A percentile compares a stretch with the other conserved stretches of the same genome.
phyloP scores from a whole-genome alignment of 2,113 vertebrate genomes.

The Chunga burmeisteri region DNA sequence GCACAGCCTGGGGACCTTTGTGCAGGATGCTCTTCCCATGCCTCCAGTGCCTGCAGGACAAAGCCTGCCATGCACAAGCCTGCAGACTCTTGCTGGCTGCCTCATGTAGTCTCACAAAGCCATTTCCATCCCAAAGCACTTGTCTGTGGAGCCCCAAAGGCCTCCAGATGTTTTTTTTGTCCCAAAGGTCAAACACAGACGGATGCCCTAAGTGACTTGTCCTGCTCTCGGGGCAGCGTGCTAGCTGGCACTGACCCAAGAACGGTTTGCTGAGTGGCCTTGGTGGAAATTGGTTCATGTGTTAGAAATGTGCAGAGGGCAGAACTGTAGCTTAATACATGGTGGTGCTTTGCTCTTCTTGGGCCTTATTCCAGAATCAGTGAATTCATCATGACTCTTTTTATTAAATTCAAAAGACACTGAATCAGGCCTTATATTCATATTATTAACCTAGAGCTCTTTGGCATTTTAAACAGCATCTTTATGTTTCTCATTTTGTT shows the following conservation, averaged over 20 bases:
- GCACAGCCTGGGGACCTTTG: not conserved
- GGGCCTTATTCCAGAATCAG: not conserved
- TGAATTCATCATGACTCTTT: not conserved
- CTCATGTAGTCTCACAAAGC: not conserved
- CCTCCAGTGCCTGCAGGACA: not conserved
- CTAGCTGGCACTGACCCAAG: not conserved
- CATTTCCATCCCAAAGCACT: not conserved
- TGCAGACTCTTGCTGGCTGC: not conserved
- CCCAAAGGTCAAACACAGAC: not conserved
- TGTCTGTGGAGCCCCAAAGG: not conserved
- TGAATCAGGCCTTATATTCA: not conserved
- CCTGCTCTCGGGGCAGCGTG: not conserved
- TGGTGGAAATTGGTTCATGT: not conserved
- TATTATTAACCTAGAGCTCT: not conserved
- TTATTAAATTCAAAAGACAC: not conserved
- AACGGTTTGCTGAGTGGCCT: not conserved
- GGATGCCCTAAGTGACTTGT: not conserved
- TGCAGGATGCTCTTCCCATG: not conserved
- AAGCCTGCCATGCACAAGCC: not conserved
- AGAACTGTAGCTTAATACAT: not conserved
- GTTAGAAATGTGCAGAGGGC: not conserved
- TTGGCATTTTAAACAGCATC: not conserved
- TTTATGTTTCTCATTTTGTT: conserved; percentile 4
- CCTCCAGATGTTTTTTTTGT: not conserved
- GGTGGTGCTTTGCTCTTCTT: not conserved